These are phyloP conservation scores for Falco columbarius DNA, from an alignment of 2,797 vertebrate genomes.

Conservation along the genomic window DNA sequence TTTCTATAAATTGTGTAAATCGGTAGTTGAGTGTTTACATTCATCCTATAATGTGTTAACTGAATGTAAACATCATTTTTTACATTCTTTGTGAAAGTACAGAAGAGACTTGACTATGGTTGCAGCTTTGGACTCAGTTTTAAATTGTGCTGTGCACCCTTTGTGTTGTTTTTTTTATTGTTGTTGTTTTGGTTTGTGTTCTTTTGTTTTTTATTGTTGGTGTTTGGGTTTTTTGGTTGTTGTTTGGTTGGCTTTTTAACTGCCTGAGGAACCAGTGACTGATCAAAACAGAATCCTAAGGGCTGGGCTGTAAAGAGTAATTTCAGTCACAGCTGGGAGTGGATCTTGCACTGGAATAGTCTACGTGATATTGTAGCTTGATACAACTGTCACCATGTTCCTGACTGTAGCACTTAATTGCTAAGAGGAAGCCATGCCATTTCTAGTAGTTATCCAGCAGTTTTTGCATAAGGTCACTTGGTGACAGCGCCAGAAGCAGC, in stretches of 20 bases:
- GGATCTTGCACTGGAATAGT: neutral
- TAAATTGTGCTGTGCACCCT: neutral
- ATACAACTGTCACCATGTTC: neutral
- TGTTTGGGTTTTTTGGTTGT: neutral
- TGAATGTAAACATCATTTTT: neutral
- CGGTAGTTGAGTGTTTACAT: neutral
- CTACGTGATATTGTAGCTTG: neutral
- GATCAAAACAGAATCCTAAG: neutral
- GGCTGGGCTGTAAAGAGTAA: neutral
- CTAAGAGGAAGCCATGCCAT: neutral
- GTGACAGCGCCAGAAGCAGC: neutral
- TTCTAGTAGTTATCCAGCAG: neutral
- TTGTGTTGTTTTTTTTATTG: accelerated
- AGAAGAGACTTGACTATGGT: neutral
- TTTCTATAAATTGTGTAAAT: neutral
- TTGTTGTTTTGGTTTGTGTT: neutral
- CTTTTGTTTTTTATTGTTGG: neutral
- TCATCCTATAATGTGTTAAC: neutral
- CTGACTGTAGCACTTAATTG: neutral
- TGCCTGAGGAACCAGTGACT: neutral
- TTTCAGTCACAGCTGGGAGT: accelerated
- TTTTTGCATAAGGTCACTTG: neutral
- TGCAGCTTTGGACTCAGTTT: neutral
- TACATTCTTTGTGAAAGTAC: neutral
- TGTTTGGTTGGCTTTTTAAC: neutral